These are phyloP conservation scores for Mus minutoides DNA, from an alignment of 2,797 vertebrate genomes.

Conservation along the genomic window DNA sequence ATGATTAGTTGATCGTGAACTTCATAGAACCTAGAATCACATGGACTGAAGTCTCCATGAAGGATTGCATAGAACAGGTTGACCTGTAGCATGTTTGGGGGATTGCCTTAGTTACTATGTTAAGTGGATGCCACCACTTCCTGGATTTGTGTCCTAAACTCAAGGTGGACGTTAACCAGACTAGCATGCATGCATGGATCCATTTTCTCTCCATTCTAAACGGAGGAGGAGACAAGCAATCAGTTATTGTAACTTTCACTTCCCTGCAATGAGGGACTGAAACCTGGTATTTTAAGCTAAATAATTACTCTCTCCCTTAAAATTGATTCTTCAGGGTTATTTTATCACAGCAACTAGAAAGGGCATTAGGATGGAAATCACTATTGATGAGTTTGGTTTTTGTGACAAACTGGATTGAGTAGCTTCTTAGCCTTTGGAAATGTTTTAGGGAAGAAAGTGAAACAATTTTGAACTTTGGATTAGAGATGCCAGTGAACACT, in stretches of 20 bases:
- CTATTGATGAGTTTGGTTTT: neutral
- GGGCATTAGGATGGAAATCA: neutral
- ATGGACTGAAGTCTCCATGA: neutral
- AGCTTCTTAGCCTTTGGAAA: neutral
- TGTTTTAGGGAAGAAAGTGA: neutral
- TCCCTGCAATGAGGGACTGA: neutral
- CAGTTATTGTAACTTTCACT: neutral
- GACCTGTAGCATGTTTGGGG: no score
- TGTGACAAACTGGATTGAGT: neutral
- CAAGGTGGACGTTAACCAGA: neutral
- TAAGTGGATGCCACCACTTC: neutral
- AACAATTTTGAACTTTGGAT: neutral
- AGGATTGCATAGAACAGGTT: neutral
- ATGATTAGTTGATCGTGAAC: neutral
- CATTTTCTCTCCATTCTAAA: no score
- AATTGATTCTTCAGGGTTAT: neutral
- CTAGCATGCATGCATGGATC: neutral
- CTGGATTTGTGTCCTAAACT: neutral
- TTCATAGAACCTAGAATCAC: neutral
- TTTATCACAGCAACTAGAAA: neutral
- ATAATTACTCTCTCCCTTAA: neutral
- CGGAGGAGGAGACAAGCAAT: neutral
- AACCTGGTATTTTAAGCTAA: neutral
- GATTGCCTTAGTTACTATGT: neutral
- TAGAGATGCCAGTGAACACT: neutral